phyloP scores from a whole-genome alignment of 2,113 vertebrate species.

The Oryzias curvinotus region DNA sequence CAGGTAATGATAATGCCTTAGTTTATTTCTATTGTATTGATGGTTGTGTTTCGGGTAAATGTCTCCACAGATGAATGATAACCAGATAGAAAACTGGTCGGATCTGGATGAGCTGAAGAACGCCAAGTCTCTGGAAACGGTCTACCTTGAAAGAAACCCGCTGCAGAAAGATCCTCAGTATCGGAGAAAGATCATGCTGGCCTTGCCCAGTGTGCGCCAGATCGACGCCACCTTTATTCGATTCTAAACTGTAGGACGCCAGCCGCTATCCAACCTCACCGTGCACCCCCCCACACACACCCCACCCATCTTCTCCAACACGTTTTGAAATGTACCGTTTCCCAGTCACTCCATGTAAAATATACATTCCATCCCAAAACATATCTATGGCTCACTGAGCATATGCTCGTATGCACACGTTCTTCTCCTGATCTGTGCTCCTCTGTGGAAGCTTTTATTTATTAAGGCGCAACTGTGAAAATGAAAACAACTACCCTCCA shows the following conservation, averaged over 20 bases:
- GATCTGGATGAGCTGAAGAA: slow-evolving; percentile 96
- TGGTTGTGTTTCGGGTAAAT: neutral
- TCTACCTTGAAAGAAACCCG: slow-evolving; percentile 95
- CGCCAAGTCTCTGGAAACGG: slow-evolving; percentile 88
- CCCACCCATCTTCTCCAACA: neutral
- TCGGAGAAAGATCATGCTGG: slow-evolving; percentile 95
- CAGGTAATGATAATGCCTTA: neutral
- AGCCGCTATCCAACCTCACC: slow-evolving; percentile 34
- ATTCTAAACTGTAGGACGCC: slow-evolving; percentile 79
- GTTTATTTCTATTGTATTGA: neutral
- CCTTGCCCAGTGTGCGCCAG: slow-evolving; percentile 91
- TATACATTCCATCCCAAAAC: slow-evolving; percentile 42
- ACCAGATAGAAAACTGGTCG: slow-evolving; percentile 93
- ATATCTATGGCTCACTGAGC: slow-evolving; percentile 36
- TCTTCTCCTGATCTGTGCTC: slow-evolving; percentile 47
- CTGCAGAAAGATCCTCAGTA: slow-evolving; percentile 97
- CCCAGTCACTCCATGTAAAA: slow-evolving; percentile 24
- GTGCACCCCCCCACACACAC: slow-evolving; percentile 34
- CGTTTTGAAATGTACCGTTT: slow-evolving; percentile 28
- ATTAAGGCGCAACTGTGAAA: slow-evolving; percentile 51
- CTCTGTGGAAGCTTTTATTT: slow-evolving; percentile 60
- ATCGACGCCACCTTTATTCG: slow-evolving; percentile 96
- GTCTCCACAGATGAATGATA: slow-evolving; percentile 92
- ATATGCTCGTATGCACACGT: slow-evolving; percentile 60
- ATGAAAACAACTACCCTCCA: slow-evolving; percentile 7